Evolutionary conservation across 30 jellyfish, hydroid and myxozoan species (phyloP).

Genomic region (Mastigias papua): DNA sequence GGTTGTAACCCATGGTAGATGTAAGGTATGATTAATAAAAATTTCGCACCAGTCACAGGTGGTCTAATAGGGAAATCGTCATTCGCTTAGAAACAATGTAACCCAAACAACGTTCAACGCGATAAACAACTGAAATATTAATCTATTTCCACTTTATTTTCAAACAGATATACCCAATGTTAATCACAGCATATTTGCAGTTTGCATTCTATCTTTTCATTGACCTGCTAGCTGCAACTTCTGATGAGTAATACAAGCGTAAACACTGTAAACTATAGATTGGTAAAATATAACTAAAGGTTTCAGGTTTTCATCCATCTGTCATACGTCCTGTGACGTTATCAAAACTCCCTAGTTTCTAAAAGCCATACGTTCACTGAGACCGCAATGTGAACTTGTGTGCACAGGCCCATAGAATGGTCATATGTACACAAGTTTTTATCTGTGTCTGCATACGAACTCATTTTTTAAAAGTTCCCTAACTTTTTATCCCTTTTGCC

Average conservation of each 20-base stretch:
- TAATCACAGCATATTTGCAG: neutral
- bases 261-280: no score
- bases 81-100: neutral
- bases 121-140: neutral
- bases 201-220: neutral
- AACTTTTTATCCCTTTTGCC: no score
- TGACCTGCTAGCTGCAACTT: neutral
- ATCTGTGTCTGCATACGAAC: no score
- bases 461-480: no score
- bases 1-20: neutral
- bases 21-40: neutral
- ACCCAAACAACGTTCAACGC: neutral
- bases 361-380: no score
- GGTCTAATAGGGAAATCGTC: slow-evolving; percentile 19
- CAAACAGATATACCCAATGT: neutral
- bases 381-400: no score
- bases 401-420: no score
- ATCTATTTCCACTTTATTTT: neutral
- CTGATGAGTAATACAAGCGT: neutral
- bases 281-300: no score
- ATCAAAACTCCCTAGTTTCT: no score
- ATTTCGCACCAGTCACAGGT: slow-evolving; percentile 13
- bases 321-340: no score
- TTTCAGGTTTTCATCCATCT: no score
- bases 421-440: no score